These are phyloP conservation scores for Catharus bicknelli DNA, from an alignment of 2,113 vertebrate species.

Conservation along the genomic window DNA sequence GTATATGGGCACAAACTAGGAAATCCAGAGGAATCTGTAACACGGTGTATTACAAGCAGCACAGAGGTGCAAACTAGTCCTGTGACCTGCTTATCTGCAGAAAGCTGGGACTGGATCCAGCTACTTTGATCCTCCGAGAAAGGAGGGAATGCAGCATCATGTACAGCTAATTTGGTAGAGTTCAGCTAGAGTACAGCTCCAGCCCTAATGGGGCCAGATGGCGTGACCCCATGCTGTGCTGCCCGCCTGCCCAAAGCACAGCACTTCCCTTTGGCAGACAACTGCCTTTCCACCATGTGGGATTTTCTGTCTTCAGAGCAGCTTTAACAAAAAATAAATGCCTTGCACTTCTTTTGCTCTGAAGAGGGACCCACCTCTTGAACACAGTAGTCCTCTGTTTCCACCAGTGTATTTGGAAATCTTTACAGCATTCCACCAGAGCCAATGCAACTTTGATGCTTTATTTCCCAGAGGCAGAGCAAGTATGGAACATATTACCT, in stretches of 20 bases:
- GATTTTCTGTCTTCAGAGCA: constrained; percentile 14
- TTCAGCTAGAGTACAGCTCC: constrained; percentile 72
- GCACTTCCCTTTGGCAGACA: background rate
- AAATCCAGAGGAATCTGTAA: constrained; percentile 70
- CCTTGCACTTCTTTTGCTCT: background rate
- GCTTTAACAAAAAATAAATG: background rate
- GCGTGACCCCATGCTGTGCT: constrained; percentile 14
- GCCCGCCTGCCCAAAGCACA: background rate
- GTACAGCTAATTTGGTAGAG: constrained; percentile 77
- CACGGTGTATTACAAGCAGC: constrained; percentile 47
- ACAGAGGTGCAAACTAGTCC: constrained; percentile 70
- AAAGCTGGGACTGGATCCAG: constrained; percentile 70
- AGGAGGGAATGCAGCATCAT: constrained; percentile 62
- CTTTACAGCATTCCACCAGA: constrained; percentile 18
- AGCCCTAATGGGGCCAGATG: background rate
- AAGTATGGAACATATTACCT: constrained; percentile 71
- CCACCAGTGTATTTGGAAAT: constrained; percentile 50
- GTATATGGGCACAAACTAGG: constrained; percentile 21
- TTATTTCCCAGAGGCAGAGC: constrained; percentile 38
- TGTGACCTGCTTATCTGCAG: constrained; percentile 78
- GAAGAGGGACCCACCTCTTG: background rate
- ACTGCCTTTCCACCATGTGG: background rate
- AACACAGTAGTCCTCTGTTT: constrained; percentile 47
- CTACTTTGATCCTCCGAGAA: constrained; percentile 72
- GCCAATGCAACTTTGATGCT: background rate